Base-by-base conservation (phyloP, 2,888 invertebrate species). In the Cryptus viduatorius region DNA sequence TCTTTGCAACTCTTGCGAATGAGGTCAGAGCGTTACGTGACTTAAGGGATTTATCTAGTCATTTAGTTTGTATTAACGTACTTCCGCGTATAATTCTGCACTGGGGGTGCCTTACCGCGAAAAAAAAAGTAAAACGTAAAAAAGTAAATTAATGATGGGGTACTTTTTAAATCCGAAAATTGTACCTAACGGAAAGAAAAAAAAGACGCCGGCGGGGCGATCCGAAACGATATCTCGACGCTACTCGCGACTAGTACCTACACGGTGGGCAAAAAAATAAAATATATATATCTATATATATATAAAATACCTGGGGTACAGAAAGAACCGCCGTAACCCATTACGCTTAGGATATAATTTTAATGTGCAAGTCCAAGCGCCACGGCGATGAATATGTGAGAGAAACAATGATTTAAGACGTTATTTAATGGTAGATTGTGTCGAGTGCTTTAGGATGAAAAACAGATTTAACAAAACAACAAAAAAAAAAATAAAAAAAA, bases 71-170 rank as follows among this genome's bases (percentile, higher is more conserved):
- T 87, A 86, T 87, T 86, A 83, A 86, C 86, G 87, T 87, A 87
- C 87, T 87, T 87, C 87, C 87, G 87, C 85, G 85, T 86, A 88
- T 86, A 90, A 91, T 88, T 91, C 89, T 90, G 89, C 90, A 90
- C 90, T 90, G 89, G 89, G 90, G 91, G 91, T 91, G 91, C 91
- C 91, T 91, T 91, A 91, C 87, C 86, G 87, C 87, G 84, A 87
- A 64, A 31, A 78, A 83, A 61, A 67, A 67, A 68, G 69, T 31
- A 44, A 69, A 75, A 59, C 16, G 59, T 69, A 83, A 72, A 50
- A 67, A 80, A 89, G 80, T 82, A 83, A 84, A 86, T 77, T 31
- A 64, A 71, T n/a, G 59, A 75, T 68, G 67, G 29, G 68, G 56
- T 56, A 56, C 56, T 56, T 56, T 56, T 56, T 56, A 56, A 56